Evolutionary conservation across 2,113 vertebrate genomes (phyloP).

Genomic region (Spizaetus ornatus): DNA sequence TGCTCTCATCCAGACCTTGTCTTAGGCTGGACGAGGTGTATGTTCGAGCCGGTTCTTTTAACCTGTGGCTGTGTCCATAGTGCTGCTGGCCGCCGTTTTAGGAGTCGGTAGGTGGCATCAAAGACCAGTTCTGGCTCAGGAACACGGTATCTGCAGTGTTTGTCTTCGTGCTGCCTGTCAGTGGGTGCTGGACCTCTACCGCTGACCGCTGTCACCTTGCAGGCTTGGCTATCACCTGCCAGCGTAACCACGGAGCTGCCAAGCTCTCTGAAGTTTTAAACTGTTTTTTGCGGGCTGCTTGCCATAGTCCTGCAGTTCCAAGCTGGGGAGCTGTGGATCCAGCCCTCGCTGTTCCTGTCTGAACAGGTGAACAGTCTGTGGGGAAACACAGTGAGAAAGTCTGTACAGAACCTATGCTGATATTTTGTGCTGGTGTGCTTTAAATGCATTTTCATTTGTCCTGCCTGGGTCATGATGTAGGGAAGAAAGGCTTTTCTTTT

Average conservation of each 20-base stretch:
- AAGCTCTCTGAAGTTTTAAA: not conserved
- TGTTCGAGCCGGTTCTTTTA: not conserved
- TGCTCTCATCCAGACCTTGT: not conserved
- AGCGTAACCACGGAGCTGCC: not conserved
- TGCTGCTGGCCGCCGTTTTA: not conserved
- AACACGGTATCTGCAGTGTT: fast-evolving
- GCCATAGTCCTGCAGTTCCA: not conserved
- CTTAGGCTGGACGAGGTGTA: not conserved
- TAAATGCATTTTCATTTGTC: not conserved
- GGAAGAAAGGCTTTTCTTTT: not conserved
- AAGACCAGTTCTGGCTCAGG: not conserved
- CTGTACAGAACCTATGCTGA: not conserved
- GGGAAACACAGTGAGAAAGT: not conserved
- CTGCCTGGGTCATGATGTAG: not conserved
- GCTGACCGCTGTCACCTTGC: not conserved
- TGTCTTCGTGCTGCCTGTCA: fast-evolving
- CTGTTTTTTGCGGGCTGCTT: not conserved
- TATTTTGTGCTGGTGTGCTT: not conserved
- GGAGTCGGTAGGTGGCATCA: constrained; percentile 40
- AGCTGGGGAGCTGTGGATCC: not conserved
- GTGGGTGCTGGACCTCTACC: not conserved
- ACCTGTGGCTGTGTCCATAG: not conserved
- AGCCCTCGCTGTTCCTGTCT: not conserved
- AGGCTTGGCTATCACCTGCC: not conserved
- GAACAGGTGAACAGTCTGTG: not conserved